Evolutionary conservation across 2,797 vertebrate genomes (phyloP), one percentile per base, ranked within the genome.

Genomic region (Tolypeutes matacus): DNA sequence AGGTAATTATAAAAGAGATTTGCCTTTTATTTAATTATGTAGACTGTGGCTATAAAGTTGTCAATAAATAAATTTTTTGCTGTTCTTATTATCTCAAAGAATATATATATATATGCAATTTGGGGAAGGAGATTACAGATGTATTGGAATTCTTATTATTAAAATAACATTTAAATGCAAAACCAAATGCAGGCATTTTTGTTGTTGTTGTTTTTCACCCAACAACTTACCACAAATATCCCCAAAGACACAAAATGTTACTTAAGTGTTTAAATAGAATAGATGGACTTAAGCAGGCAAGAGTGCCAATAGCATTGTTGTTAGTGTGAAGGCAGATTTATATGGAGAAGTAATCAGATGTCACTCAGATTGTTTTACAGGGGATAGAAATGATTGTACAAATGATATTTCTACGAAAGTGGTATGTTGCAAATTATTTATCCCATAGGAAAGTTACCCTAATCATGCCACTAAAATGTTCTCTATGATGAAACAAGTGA

Each of bases 1-100:
- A 98, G 97, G 97, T 98, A 98, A 95, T 56, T 56, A 31, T 34
- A 53, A 93, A 70, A 86, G 21, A 15, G 7, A 83, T 80, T 75
- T 73, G 27, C 27, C 5, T n/a, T 77, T 62, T 34, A 13, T 0
- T 89, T 31, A 0, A 23, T 36, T 93, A 17, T 81, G 6, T 78
- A 39, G 89, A 92, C 53, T 78, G 8, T 46, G 36, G 1, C 9
- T 83, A 89, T 25, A 65, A 80, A 23, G 39, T 73, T 42, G 25
- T 21, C n/a, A 82, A 53, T 85, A 94, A 78, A 3, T 82, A 77
- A 93, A 56, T 17, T 1, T 27, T 39, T 23, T 7, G 7, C 2
- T 93, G 20, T 91, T 91, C 5, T 95, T 49, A 69, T 0, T 94
- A 60, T 82, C 29, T 65, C 56, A 78, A 58, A 65, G 20, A n/a